Evolutionary conservation across 2,888 invertebrate species (phyloP).

Genomic region (Nephrotoma appendiculata): DNA sequence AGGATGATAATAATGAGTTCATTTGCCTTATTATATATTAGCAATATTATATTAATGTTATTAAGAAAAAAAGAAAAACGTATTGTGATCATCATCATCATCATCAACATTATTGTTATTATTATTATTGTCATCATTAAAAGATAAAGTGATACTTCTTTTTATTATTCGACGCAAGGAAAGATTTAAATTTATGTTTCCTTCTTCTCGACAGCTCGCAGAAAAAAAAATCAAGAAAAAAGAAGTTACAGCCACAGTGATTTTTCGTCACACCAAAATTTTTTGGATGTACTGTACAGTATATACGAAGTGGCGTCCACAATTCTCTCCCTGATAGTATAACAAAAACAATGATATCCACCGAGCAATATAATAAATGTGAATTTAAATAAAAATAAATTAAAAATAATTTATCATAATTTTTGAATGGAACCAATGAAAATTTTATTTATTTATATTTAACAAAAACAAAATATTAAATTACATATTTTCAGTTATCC

Average conservation of each 20-base stretch:
- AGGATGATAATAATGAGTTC: not conserved
- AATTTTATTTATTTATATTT: not conserved
- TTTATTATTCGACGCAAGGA: not conserved
- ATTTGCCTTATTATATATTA: not conserved
- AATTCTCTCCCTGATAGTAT: not conserved
- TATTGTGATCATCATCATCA: not conserved
- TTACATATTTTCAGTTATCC: not conserved
- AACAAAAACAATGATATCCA: not conserved
- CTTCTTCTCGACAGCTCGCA: not conserved
- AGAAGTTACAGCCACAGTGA: not conserved
- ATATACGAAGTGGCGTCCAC: not conserved
- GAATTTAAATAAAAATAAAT: not conserved
- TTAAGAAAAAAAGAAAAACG: not conserved
- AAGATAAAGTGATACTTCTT: not conserved
- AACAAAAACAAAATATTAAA: not conserved
- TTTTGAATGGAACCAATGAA: not conserved
- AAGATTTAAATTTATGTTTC: not conserved
- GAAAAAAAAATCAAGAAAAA: not conserved
- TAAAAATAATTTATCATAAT: not conserved
- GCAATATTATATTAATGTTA: not conserved
- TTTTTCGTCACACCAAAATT: not conserved
- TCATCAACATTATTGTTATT: not conserved
- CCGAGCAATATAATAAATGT: not conserved
- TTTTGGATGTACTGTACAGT: not conserved
- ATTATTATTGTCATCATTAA: not conserved